Evolutionary conservation across 2,113 vertebrate genomes (phyloP).

Genomic region (chimpanzee (Pan troglodytes)): NHGRI_mPanTro3-v2.1_pri NC_072398.2:177780001-177780500

Average conservation of each 20-base stretch:
- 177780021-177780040: background rate
- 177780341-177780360: background rate
- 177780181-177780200: background rate
- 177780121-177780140: background rate
- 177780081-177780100: background rate
- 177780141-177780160: background rate
- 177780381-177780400: background rate
- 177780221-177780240: constrained; percentile 64
- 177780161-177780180: constrained; percentile 1
- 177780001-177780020: background rate
- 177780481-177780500: no score
- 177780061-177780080: background rate
- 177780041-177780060: background rate
- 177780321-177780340: constrained; percentile 13
- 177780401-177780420: background rate
- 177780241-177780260: constrained; percentile 54
- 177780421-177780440: constrained; percentile 17
- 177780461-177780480: background rate
- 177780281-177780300: background rate
- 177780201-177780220: background rate
- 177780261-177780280: constrained; percentile 48
- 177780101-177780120: background rate
- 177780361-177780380: constrained; percentile 25
- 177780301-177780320: background rate
- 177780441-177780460: background rate